These are phyloP conservation scores for Scomber scombrus DNA, from an alignment of 2,113 vertebrate genomes.

Conservation along the genomic window DNA sequence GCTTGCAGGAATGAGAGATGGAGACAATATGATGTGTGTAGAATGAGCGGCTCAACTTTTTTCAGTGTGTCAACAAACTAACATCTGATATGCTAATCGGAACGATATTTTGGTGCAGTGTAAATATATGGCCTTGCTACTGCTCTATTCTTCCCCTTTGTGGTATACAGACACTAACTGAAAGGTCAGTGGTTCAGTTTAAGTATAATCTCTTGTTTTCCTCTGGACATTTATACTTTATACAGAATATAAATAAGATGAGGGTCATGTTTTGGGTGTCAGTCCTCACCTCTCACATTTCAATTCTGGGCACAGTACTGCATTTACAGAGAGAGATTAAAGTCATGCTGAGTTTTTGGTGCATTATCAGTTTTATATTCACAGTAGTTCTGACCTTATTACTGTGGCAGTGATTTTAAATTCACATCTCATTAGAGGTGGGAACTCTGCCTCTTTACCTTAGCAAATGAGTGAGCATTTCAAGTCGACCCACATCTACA, in stretches of 20 bases:
- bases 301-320: constrained; percentile 1
- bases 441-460: not conserved
- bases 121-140: constrained; percentile 67
- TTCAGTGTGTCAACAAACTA: constrained; percentile 68
- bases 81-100: constrained; percentile 58
- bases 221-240: constrained; percentile 4
- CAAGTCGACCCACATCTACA: not conserved
- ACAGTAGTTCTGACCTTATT: constrained; percentile 40
- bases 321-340: constrained; percentile 23
- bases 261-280: not conserved
- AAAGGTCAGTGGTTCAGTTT: constrained; percentile 50
- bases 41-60: constrained; percentile 48
- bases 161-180: constrained; percentile 16
- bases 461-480: constrained; percentile 14
- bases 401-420: constrained; percentile 19
- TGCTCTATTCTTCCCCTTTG: constrained; percentile 25
- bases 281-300: constrained; percentile 19
- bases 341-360: constrained; percentile 12
- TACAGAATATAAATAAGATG: not conserved
- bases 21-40: constrained; percentile 41
- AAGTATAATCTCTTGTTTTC: constrained; percentile 3
- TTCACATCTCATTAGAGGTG: constrained; percentile 7
- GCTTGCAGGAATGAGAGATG: constrained; percentile 32
- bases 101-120: constrained; percentile 41
- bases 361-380: constrained; percentile 42